Evolutionary conservation across 2,888 invertebrate species (phyloP).

Genomic region (Bruchidius siliquastri): DNA sequence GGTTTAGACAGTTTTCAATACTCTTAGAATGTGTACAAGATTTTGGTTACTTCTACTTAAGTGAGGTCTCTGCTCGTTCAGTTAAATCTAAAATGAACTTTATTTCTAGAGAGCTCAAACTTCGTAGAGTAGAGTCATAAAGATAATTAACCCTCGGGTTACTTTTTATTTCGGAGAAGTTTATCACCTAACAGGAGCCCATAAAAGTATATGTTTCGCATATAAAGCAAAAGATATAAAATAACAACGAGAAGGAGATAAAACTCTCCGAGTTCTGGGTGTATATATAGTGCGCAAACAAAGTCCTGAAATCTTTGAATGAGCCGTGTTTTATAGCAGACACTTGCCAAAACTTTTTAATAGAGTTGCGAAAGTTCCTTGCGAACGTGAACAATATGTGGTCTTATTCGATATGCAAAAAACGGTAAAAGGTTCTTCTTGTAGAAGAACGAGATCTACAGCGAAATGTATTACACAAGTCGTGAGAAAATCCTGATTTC

Average conservation of each 20-base stretch:
- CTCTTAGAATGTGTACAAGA: too few species aligned
- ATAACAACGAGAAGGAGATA: neutral
- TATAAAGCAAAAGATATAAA: neutral
- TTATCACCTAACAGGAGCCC: neutral
- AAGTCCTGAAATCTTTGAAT: slow-evolving; percentile 15
- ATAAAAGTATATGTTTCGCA: neutral
- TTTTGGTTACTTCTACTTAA: too few species aligned
- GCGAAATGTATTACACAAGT: neutral
- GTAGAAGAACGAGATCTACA: neutral
- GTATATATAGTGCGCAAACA: slow-evolving; percentile 7
- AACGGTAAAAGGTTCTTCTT: neutral
- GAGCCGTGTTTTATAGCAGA: slow-evolving; percentile 1
- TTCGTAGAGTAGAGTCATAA: neutral
- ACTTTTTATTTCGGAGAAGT: neutral
- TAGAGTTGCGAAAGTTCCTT: neutral
- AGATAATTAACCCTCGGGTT: neutral
- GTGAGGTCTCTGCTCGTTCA: too few species aligned
- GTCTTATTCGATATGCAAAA: neutral
- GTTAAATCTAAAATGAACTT: too few species aligned
- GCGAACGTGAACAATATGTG: neutral
- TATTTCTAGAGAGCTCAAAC: too few species aligned
- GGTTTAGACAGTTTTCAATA: too few species aligned
- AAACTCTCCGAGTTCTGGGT: neutral
- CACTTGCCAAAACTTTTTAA: neutral
- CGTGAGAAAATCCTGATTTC: neutral